Evolutionary conservation across 2,888 invertebrate genomes (phyloP).

Genomic region (Sphaeridia pumilis): DNA sequence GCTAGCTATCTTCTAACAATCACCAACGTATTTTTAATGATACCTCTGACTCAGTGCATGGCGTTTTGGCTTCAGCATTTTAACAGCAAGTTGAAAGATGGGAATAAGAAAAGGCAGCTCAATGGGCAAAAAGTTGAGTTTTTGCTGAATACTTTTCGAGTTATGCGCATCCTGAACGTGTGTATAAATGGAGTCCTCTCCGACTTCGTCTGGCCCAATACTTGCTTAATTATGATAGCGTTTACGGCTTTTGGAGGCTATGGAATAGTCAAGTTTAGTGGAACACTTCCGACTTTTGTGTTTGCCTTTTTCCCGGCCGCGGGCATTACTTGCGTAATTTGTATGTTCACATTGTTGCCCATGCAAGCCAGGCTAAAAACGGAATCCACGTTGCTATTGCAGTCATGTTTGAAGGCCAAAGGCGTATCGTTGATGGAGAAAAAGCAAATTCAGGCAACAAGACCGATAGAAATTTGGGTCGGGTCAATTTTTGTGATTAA

Average conservation of each 20-base stretch:
- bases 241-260: neutral
- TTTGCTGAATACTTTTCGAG: no score
- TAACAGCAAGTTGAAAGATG: no score
- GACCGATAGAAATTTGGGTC: neutral
- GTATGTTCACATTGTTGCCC: neutral
- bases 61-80: no score
- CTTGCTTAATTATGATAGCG: neutral
- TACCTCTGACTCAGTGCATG: no score
- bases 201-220: neutral
- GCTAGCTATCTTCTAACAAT: no score
- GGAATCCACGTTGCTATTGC: neutral
- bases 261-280: neutral
- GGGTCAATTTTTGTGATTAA: neutral
- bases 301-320: neutral
- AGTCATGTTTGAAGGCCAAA: neutral
- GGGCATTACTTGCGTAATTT: neutral
- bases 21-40: no score
- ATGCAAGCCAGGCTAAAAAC: neutral
- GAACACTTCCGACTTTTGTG: neutral
- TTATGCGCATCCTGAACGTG: neutral
- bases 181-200: neutral
- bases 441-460: neutral
- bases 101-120: no score
- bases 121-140: no score
- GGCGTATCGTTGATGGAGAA: neutral